phyloP scores from a whole-genome alignment of 2,113 vertebrate species.

The Ceratotherium simum region DNA sequence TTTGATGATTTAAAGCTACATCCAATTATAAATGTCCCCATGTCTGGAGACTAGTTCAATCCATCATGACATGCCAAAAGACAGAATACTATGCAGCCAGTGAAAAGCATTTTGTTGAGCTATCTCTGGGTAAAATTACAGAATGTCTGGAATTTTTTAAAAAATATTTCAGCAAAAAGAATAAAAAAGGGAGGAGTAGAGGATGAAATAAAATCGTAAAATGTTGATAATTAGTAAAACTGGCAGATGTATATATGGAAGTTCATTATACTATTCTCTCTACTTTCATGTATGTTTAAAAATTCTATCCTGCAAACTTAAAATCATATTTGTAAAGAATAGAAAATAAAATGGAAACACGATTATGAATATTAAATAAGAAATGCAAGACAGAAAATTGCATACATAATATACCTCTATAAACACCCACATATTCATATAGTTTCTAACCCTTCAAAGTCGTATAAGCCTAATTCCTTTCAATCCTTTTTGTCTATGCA shows the following conservation, averaged over 20 bases:
- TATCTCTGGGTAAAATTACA: not conserved
- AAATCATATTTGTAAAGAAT: not conserved
- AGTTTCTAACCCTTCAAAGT: not conserved
- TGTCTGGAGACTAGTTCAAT: not conserved
- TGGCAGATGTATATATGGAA: not conserved
- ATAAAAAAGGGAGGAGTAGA: too few relatives aligned
- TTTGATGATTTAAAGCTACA: not conserved
- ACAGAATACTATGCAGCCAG: not conserved
- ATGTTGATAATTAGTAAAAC: not conserved
- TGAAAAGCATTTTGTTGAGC: not conserved
- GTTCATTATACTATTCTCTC: not conserved
- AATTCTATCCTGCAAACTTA: not conserved
- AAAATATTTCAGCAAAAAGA: not conserved
- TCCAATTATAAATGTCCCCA: not conserved
- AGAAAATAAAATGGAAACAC: not conserved
- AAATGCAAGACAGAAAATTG: not conserved
- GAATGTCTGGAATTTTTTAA: not conserved
- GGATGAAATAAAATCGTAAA: not conserved
- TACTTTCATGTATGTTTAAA: not conserved
- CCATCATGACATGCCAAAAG: not conserved
- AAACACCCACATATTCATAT: not conserved
- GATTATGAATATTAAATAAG: not conserved
- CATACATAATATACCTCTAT: not conserved
- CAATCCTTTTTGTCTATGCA: not conserved
- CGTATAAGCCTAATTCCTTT: not conserved